Conservation (phyloP, 2,797 vertebrate species). For the Dendrocincla tyrannina region DNA sequence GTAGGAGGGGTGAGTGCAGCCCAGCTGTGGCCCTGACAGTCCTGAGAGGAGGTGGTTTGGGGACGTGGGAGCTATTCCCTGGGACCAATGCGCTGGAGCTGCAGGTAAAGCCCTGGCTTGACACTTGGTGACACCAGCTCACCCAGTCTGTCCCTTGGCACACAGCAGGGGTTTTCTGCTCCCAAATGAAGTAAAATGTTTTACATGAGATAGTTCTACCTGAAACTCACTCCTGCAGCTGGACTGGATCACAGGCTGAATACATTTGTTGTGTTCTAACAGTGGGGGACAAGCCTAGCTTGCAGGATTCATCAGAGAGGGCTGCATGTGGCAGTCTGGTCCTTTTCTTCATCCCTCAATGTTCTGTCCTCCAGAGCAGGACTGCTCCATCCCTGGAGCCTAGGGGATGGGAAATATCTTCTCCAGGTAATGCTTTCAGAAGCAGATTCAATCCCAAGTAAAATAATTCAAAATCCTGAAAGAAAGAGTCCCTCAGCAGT, state of each 20-base stretch:
- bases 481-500: neutral
- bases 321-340: neutral
- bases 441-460: neutral
- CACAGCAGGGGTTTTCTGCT: neutral
- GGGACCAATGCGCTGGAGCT: neutral
- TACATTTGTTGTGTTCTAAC: neutral
- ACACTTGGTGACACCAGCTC: neutral
- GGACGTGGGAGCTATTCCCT: neutral
- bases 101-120: neutral
- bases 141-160: neutral
- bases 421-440: neutral
- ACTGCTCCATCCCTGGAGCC: neutral
- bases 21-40: neutral
- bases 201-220: neutral
- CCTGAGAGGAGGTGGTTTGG: neutral
- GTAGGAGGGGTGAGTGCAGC: neutral
- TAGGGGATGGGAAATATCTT: neutral
- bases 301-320: neutral
- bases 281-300: neutral
- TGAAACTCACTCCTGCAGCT: neutral
- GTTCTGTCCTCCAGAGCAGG: neutral
- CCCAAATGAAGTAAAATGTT: neutral
- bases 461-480: neutral
- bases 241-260: neutral
- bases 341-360: neutral